phyloP scores from a whole-genome alignment of 2,113 vertebrate genomes.

The Lepidothrix coronata region DNA sequence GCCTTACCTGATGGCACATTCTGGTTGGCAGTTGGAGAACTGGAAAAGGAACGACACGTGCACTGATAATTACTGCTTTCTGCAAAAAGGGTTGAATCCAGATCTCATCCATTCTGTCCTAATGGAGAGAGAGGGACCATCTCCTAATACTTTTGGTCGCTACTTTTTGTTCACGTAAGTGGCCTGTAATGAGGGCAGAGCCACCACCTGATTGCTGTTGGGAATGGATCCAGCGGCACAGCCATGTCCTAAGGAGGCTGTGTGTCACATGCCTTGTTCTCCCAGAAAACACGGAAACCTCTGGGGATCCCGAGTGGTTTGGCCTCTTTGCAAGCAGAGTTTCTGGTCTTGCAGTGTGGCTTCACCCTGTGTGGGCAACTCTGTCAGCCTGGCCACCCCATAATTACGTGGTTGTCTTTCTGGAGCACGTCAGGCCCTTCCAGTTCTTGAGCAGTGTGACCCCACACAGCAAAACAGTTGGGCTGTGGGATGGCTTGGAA shows the following conservation, averaged over 20 bases:
- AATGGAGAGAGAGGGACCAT: not conserved
- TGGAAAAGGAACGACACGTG: not conserved
- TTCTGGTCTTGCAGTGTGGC: slow-evolving; percentile 3
- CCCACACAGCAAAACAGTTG: not conserved
- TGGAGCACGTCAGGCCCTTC: not conserved
- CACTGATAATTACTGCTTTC: not conserved
- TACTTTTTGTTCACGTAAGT: not conserved
- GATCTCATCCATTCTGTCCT: not conserved
- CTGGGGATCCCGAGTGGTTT: not conserved
- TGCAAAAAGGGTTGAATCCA: not conserved
- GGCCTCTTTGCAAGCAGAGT: not conserved
- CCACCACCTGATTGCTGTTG: not conserved
- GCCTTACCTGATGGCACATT: not conserved
- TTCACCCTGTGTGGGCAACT: not conserved
- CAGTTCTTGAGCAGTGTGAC: not conserved
- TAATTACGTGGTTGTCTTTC: not conserved
- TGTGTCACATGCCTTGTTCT: not conserved
- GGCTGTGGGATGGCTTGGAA: not conserved
- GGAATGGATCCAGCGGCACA: fast-evolving
- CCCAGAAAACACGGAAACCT: not conserved
- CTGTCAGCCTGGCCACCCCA: not conserved
- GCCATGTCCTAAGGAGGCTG: not conserved
- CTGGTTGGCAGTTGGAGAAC: not conserved
- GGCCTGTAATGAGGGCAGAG: not conserved
- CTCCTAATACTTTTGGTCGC: not conserved